Percentiles rank a stretch among this genome's conserved stretches.
These are phyloP conservation scores for Taeniopygia guttata DNA, from an alignment of 2,797 vertebrate genomes.

Conservation along the genomic window DNA sequence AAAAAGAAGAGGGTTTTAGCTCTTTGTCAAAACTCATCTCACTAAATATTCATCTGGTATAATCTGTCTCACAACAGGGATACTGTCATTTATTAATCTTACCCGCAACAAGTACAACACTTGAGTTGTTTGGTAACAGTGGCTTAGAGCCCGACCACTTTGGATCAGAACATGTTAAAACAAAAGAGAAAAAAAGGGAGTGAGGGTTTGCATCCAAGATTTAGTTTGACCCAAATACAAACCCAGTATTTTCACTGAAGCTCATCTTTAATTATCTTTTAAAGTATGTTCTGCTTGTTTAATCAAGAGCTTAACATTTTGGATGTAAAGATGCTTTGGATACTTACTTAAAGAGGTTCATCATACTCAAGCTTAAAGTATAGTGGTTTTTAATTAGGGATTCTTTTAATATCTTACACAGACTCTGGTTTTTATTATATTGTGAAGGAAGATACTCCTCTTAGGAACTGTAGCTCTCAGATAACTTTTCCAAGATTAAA, in stretches of 20 bases:
- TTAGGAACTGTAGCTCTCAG: not conserved
- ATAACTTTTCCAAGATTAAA: not conserved
- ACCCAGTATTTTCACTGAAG: not conserved
- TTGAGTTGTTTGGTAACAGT: not conserved
- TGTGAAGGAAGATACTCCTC: not conserved
- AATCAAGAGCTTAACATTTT: conserved; percentile 30
- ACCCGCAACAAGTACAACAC: not conserved
- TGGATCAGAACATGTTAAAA: not conserved
- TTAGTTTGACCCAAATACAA: conserved; percentile 24
- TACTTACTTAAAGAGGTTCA: conserved; percentile 25
- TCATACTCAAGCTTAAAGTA: not conserved
- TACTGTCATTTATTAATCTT: not conserved
- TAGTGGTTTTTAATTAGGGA: not conserved
- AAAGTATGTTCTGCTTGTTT: conserved; percentile 19
- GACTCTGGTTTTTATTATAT: not conserved
- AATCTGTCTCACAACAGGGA: not conserved
- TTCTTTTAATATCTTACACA: conserved; percentile 8
- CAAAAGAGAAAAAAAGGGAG: not conserved
- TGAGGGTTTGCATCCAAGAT: not conserved
- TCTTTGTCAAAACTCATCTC: not conserved
- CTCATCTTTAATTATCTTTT: conserved; percentile 29
- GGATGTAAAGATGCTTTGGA: conserved; percentile 17
- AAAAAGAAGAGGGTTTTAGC: not conserved
- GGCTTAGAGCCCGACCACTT: not conserved
- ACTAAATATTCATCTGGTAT: too few species aligned